Conservation (phyloP, 2,888 invertebrate genomes). For the Rhimphoctona megacephalus region DNA sequence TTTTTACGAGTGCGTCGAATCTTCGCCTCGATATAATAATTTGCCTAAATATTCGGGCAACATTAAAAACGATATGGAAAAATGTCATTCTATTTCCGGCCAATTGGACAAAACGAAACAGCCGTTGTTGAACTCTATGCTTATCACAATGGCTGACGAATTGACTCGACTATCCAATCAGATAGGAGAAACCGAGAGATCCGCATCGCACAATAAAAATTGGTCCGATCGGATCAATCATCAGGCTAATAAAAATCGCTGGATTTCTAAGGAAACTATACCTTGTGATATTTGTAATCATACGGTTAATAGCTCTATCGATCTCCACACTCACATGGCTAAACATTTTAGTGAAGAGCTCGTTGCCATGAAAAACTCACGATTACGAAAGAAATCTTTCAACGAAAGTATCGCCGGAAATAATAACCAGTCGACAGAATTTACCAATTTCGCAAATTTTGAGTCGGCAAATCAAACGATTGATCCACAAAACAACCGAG, state of each 20-base stretch:
- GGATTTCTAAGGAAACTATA: neutral
- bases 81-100: neutral
- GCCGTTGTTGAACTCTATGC: neutral
- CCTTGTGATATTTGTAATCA: neutral
- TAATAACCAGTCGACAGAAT: neutral
- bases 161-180: neutral
- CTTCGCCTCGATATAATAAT: neutral
- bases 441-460: neutral
- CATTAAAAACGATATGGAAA: neutral
- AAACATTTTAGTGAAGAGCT: conserved; percentile 9
- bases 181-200: neutral
- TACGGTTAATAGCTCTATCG: neutral
- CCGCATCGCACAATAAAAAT: neutral
- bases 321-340: conserved; percentile 32
- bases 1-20: neutral
- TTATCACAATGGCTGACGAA: neutral
- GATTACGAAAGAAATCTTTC: neutral
- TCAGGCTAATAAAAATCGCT: neutral
- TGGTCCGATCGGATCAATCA: neutral
- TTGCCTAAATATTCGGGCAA: neutral
- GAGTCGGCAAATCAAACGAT: neutral
- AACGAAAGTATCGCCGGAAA: neutral
- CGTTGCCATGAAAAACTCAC: neutral
- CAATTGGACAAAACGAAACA: neutral
- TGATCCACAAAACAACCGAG: no score